phyloP scores from a whole-genome alignment of 2,888 invertebrate species.

The Orthosia cruda region DNA sequence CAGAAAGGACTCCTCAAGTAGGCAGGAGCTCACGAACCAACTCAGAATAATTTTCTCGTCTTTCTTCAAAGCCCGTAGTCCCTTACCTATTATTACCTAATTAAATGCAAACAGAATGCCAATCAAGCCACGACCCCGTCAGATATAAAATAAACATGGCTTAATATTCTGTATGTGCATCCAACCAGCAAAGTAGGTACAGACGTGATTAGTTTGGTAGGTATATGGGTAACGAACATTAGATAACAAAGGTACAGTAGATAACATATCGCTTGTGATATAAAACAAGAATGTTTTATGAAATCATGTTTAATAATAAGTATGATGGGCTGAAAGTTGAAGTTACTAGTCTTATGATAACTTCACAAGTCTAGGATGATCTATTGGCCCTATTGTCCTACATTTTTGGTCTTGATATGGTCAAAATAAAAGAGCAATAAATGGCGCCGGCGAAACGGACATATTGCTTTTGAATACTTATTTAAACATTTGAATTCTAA shows the following conservation, averaged over 20 bases:
- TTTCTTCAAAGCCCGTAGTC: constrained; percentile 30
- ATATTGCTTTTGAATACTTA: constrained; percentile 36
- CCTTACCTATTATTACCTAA: constrained; percentile 53
- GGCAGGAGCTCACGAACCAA: constrained; percentile 29
- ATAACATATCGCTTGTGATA: constrained; percentile 43
- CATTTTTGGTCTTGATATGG: constrained; percentile 10
- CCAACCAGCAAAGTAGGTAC: neutral
- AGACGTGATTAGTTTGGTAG: constrained; percentile 11
- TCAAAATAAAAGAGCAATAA: constrained; percentile 40
- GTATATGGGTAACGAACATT: constrained; percentile 22
- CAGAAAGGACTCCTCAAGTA: constrained; percentile 13
- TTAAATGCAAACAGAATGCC: constrained; percentile 53
- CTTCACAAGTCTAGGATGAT: no score
- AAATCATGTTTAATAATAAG: constrained; percentile 44
- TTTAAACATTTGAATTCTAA: constrained; percentile 43
- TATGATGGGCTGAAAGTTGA: neutral
- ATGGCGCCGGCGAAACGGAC: constrained; percentile 19
- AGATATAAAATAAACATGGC: constrained; percentile 55
- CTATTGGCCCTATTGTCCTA: neutral
- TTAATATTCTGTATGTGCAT: constrained; percentile 45
- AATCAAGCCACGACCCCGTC: constrained; percentile 45
- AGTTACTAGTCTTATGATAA: neutral
- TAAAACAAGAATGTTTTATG: constrained; percentile 25
- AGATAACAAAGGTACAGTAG: constrained; percentile 50
- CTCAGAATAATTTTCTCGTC: constrained; percentile 48